phyloP scores from a whole-genome alignment of 2,888 invertebrate species.

The Exephanes ischioxanthus region DNA sequence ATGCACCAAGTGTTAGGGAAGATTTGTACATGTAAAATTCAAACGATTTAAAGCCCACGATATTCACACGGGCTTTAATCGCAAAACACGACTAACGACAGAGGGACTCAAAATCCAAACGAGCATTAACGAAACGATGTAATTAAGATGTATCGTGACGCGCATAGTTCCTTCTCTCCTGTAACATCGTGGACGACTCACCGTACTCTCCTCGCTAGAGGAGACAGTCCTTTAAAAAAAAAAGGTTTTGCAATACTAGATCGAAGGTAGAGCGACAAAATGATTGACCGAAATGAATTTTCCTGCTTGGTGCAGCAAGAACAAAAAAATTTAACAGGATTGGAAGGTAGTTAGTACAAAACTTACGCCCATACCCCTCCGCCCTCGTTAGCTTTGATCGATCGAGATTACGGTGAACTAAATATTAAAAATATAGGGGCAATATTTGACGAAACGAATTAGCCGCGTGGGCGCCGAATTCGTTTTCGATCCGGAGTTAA shows the following conservation, averaged over 20 bases:
- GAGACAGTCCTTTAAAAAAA: not conserved
- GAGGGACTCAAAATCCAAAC: slow-evolving; percentile 19
- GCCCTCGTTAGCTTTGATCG: slow-evolving; percentile 54
- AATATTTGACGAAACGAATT: slow-evolving; percentile 34
- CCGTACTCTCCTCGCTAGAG: not conserved
- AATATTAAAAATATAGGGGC: slow-evolving; percentile 18
- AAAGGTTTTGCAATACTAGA: slow-evolving; percentile 34
- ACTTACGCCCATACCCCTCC: slow-evolving; percentile 29
- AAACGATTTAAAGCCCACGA: slow-evolving; percentile 3
- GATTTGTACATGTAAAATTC: slow-evolving; percentile 47
- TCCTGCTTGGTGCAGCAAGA: slow-evolving; percentile 15
- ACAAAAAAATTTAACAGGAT: slow-evolving; percentile 8
- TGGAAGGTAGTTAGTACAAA: slow-evolving; percentile 52
- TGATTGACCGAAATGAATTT: slow-evolving; percentile 8
- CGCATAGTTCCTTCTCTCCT: slow-evolving; percentile 50
- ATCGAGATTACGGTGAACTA: slow-evolving; percentile 46
- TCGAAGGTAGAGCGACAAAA: slow-evolving; percentile 22
- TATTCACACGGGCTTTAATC: slow-evolving; percentile 11
- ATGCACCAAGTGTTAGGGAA: slow-evolving; percentile 57
- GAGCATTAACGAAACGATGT: slow-evolving; percentile 31
- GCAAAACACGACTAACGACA: slow-evolving; percentile 19
- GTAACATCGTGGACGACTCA: slow-evolving; percentile 12
- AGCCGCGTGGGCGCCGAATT: slow-evolving; percentile 32
- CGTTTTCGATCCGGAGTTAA: slow-evolving; percentile 37
- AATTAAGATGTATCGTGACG: slow-evolving; percentile 38